Evolutionary conservation across 2,797 vertebrate genomes (phyloP), one percentile per base, ranked within the genome.

Genomic region (Cirrhinus molitorella): DNA sequence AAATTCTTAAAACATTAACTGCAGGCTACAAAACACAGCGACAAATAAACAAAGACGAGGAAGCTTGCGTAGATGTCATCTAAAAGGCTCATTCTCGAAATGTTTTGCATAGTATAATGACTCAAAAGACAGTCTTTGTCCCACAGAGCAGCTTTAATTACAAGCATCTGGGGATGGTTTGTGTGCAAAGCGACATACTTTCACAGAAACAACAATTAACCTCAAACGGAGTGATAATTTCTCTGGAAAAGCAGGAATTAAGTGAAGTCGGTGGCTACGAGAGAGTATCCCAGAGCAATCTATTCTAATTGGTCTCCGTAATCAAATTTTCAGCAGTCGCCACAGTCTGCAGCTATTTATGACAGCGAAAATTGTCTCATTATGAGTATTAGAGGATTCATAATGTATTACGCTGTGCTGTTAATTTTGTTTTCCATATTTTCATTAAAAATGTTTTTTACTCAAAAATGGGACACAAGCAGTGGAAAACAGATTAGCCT

Each of bases 271-370:
- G 45, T 66, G 47, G 57, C 47, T 51, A 65, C 3, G 45, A 79
- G 47, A 79, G n/a, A 37, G 31, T 57, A 65, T 72, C 75, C 80
- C 81, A 80, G 16, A 68, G 74, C 81, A 81, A 83, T 83, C 68
- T 74, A 47, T 72, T 67, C 47, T 86, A 79, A 83, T 83, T 79
- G 55, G 77, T 82, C 67, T 81, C 63, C 40, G 37, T 86, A 68
- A 83, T 82, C 85, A 73, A 74, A 80, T 67, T 79, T 77, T 83
- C 47, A 73, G 28, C 59, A 55, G 47, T 45, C 19, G 34, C 71
- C 59, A 74, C 70, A 74, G 14, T 82, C 31, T 65, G 70, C 45
- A 82, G 74, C 57, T 79, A 70, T 80, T 85, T 63, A 16, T 72
- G 59, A 72, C 40, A 80, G 74, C 1, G 49, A 80, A 73, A 79